Evolutionary conservation across 1,140 invertebrate genomes (phyloP), one percentile per base, ranked within the genome.

Genomic region (Dendrolimus kikuchii): DNA sequence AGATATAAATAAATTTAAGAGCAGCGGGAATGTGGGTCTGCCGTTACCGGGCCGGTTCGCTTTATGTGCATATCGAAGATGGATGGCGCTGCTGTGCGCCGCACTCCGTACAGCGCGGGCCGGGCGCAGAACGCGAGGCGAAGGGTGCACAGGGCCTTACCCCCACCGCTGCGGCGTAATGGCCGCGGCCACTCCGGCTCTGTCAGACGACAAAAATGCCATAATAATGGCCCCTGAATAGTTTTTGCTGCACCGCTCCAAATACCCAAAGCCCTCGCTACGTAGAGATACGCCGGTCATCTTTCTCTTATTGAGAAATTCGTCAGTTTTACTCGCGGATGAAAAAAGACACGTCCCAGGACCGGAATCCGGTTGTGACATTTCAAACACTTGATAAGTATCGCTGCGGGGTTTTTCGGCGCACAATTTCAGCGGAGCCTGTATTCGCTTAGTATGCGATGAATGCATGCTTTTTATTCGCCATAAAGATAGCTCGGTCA

Each of bases 381-480:
- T 86, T 86, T 86, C 83, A 86, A 86, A 86, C 83, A 86, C 83
- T 86, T 86, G 78, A 86, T 86, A 86, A 86, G 80, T 86, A 86
- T 85, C 81, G 76, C 58, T 70, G 68, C 65, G 57, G 65, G 63
- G 53, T 83, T 86, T 86, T 86, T 85, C 72, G 68, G 60, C 64
- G 68, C 66, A 70, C 65, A 75, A 79, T 77, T 83, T 81, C 80
- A 81, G 74, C 73, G 76, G 73, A 77, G 69, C 77, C 23, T 66
- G 67, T 67, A 72, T 71, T 77, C 71, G 77, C 74, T 64, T 74
- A 77, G 75, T 73, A 84, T 82, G 77, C 77, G 66, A 70, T 65
- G 75, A 81, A 84, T 81, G 74, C 63, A 37, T 40, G 38, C 59
- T 82, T 84, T 86, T 86, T 86, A 68, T 71, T 60, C 46, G 62